Percentiles rank a stretch among this genome's conserved stretches.
These are phyloP conservation scores for Urocitellus parryii DNA, from an alignment of 2,113 vertebrate genomes.

Conservation along the genomic window DNA sequence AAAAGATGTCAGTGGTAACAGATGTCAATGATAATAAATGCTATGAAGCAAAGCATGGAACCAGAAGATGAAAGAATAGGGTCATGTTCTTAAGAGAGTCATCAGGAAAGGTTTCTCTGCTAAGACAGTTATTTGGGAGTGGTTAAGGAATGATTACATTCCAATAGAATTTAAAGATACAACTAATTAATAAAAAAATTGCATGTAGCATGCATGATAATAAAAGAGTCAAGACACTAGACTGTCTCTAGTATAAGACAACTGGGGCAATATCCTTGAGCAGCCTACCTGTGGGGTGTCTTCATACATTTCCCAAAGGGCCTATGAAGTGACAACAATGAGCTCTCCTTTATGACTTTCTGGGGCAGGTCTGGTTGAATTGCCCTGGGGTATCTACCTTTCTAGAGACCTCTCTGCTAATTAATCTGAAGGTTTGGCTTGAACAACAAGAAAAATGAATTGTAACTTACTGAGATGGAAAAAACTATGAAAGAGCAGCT, in stretches of 20 bases:
- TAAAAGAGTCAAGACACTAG: neutral
- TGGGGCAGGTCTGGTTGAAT: neutral
- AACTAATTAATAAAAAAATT: neutral
- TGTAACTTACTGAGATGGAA: neutral
- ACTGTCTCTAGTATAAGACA: neutral
- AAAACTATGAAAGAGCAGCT: neutral
- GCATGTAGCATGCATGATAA: neutral
- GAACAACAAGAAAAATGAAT: neutral
- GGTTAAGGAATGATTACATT: neutral
- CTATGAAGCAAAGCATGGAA: neutral
- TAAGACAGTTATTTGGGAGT: neutral
- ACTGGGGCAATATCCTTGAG: neutral
- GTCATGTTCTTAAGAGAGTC: neutral
- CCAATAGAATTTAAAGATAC: neutral
- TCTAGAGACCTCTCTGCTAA: neutral
- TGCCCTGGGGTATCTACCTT: neutral
- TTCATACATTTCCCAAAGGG: neutral
- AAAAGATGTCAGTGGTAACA: neutral
- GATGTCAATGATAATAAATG: neutral
- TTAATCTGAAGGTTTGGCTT: neutral
- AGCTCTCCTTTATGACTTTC: slow-evolving; percentile 4
- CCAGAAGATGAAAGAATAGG: neutral
- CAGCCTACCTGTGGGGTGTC: neutral
- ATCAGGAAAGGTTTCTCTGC: neutral
- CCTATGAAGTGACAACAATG: neutral